These are phyloP conservation scores for Anolis carolinensis DNA, from an alignment of 2,113 vertebrate species.

Conservation along the genomic window DNA sequence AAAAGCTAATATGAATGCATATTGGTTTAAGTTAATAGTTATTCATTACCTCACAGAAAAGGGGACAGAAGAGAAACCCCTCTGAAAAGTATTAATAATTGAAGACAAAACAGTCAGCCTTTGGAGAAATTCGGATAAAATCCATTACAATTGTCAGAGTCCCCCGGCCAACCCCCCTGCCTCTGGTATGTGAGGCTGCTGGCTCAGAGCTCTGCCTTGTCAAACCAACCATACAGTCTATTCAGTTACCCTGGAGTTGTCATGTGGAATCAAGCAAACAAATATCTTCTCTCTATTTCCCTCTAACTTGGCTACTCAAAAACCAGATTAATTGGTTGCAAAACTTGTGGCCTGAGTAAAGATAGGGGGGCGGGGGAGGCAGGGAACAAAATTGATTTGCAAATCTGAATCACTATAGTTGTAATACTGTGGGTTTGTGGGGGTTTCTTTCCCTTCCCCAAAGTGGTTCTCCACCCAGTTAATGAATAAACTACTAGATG, in stretches of 20 bases:
- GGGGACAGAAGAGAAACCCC: not conserved
- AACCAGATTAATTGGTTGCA: constrained; percentile 56
- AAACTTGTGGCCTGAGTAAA: constrained; percentile 36
- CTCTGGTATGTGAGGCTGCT: constrained; percentile 71
- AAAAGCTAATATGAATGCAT: constrained; percentile 7
- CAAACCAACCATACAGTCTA: constrained; percentile 65
- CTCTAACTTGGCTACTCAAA: constrained; percentile 31
- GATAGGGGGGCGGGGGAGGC: constrained; percentile 30
- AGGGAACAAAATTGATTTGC: not conserved
- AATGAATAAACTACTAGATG: constrained; percentile 74
- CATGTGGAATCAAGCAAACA: constrained; percentile 78
- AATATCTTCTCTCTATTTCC: constrained; percentile 62
- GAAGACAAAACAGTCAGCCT: constrained; percentile 53
- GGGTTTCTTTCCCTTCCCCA: not conserved
- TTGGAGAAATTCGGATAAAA: constrained; percentile 50
- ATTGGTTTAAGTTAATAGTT: constrained; percentile 49
- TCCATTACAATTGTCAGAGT: constrained; percentile 58
- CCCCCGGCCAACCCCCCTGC: constrained; percentile 64
- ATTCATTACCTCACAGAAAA: constrained; percentile 69
- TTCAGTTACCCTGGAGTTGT: constrained; percentile 74
- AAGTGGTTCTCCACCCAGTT: constrained; percentile 67
- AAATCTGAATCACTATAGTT: constrained; percentile 55
- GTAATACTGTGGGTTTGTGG: constrained; percentile 55
- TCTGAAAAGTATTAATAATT: constrained; percentile 65
- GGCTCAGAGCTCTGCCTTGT: constrained; percentile 63